Evolutionary conservation across 2,113 vertebrate genomes (phyloP).

Genomic region (Myotis davidii): DNA sequence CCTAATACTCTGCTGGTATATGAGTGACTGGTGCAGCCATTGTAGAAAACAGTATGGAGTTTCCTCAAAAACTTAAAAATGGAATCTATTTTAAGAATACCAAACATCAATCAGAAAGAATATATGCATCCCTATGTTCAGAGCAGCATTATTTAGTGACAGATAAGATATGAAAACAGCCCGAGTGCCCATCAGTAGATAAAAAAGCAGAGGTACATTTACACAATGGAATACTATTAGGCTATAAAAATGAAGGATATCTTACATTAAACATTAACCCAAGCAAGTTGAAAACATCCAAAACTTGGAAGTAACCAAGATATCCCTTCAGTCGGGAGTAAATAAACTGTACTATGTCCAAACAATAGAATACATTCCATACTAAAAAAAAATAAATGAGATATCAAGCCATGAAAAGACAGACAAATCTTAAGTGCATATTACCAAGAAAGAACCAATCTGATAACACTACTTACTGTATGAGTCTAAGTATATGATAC

Average conservation of each 20-base stretch:
- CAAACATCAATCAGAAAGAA: too few species aligned
- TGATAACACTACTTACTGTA: neutral
- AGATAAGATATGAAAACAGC: too few species aligned
- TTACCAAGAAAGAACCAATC: neutral
- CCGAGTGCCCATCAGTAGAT: too few species aligned
- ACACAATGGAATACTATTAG: too few species aligned
- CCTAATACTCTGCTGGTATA: too few species aligned
- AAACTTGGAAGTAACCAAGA: constrained; percentile 3
- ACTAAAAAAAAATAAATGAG: neutral
- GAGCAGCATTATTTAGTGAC: too few species aligned
- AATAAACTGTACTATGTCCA: neutral
- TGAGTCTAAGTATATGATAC: neutral
- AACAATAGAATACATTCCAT: neutral
- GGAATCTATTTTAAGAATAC: too few species aligned
- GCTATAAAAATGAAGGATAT: too few species aligned
- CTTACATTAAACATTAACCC: neutral
- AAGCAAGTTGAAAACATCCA: neutral
- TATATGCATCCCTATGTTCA: too few species aligned
- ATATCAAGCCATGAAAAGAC: neutral
- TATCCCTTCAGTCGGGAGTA: neutral
- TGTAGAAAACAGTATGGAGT: neutral
- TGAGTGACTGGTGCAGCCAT: neutral
- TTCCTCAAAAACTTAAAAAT: neutral
- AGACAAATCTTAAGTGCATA: neutral
- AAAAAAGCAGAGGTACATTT: too few species aligned